Base-by-base conservation (phyloP, 2,113 vertebrate species). In the Seriola dumerili region DNA sequence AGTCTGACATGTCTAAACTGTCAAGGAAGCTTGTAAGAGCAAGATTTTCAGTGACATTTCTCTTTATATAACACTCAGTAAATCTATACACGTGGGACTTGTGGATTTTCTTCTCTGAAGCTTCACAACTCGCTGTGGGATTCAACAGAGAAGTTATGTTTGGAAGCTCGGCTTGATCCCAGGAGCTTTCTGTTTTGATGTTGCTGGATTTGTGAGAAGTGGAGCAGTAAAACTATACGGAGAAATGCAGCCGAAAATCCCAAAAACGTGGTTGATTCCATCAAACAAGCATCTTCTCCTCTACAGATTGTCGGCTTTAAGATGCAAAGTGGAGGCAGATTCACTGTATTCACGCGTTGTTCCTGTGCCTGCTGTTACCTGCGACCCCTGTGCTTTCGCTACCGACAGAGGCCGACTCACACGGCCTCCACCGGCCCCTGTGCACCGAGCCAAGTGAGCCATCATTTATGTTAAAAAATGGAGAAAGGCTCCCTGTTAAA, bases 391-490 rank as follows among this genome's bases (percentile, higher is more conserved):
- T 79, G 80, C 65, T 83, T 54, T 42, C 78, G 59, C 80, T 85
- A 75, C 77, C 58, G 88, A 88, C 78, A 75, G 72, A 76, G 90
- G 34, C 64, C 17, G 38, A 64, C 85, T 58, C 74, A 17, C 83
- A 34, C 3, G 40, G 85, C 69, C 59, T 70, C 75, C 64, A 52
- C 62, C 25, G 10, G 48, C 83, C 68, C 62, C 76, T 14, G 75
- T 62, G 81, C 80, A 77, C 65, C 72, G 52, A 85, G 85, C 87
- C 63, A 75, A 92, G 85, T 87, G 90, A 94, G 91, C 92, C 89
- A 92, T 95, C 93, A 93, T 92, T 93, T 94, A 94, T 91, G 83
- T 66, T 86, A 90, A 91, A 89, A 94, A 93, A 93, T 88, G 73
- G 88, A 90, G 80, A 85, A 83, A 84, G 74, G 88, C 90, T 84